Evolutionary conservation across 2,888 invertebrate species (phyloP).

Genomic region (Microdon myrmicae): DNA sequence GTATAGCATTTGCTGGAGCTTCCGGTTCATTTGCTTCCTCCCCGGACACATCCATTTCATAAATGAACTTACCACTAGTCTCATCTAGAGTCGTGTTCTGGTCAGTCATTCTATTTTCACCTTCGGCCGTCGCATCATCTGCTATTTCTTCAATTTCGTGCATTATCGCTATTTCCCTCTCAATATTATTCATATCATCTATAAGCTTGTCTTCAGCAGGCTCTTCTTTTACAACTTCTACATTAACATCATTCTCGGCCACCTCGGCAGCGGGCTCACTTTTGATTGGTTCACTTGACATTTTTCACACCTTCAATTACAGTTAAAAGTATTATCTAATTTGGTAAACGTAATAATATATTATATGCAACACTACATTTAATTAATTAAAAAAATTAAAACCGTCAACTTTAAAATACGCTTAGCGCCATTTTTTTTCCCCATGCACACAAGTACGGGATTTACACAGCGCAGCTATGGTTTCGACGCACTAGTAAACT

Average conservation of each 20-base stretch:
- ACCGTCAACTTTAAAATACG: no score
- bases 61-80: neutral
- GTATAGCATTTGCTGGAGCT: neutral
- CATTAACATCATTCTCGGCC: neutral
- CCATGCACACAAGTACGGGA: no score
- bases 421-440: no score
- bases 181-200: slow-evolving; percentile 61
- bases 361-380: no score
- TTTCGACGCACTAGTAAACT: no score
- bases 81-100: slow-evolving; percentile 12
- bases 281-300: no score
- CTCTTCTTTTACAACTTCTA: neutral
- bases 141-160: slow-evolving; percentile 54
- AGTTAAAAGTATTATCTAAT: no score
- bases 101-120: slow-evolving; percentile 13
- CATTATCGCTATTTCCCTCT: slow-evolving; percentile 64
- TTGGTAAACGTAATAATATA: no score
- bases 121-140: neutral
- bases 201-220: slow-evolving; percentile 20
- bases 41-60: slow-evolving; percentile 1
- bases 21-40: neutral
- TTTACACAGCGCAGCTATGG: no score
- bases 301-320: no score
- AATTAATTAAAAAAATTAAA: no score
- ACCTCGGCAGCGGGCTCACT: neutral